A percentile compares a stretch with the other conserved stretches of the same genome.
phyloP scores from a whole-genome alignment of 2,888 invertebrate species.

The Agelastica alni region DNA sequence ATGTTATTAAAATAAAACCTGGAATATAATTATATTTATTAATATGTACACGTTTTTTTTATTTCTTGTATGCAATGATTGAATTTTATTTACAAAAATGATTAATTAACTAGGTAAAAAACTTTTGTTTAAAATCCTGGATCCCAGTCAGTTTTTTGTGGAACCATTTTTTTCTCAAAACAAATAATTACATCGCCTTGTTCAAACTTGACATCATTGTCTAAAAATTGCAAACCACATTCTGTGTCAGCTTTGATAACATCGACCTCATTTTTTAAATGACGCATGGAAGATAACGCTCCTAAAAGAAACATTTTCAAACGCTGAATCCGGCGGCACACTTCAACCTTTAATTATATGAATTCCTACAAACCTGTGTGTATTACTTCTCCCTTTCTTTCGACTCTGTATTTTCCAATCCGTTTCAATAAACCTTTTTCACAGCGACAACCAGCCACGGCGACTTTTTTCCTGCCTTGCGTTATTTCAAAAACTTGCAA shows the following conservation, averaged over 20 bases:
- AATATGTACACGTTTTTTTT: not conserved
- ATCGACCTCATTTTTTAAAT: constrained; percentile 86
- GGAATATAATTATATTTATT: not conserved
- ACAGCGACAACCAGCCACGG: constrained; percentile 89
- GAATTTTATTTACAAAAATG: not conserved
- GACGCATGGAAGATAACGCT: constrained; percentile 78
- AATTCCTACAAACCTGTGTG: constrained; percentile 65
- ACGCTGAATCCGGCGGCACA: too few relatives aligned
- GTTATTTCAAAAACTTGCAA: constrained; percentile 80
- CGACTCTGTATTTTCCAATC: constrained; percentile 67
- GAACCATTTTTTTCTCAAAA: constrained; percentile 68
- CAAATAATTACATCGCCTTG: constrained; percentile 81
- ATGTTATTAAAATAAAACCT: not conserved
- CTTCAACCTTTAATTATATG: too few relatives aligned
- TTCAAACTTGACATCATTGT: constrained; percentile 65
- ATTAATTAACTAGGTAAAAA: not conserved
- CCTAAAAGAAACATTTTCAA: too few relatives aligned
- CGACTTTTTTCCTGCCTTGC: constrained; percentile 77
- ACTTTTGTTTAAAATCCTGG: constrained; percentile 71
- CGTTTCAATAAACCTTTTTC: constrained; percentile 75
- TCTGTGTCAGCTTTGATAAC: constrained; percentile 82
- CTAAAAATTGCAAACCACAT: constrained; percentile 82
- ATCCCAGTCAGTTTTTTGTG: constrained; percentile 78
- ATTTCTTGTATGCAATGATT: too few relatives aligned
- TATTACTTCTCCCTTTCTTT: constrained; percentile 68